Conservation (phyloP, 2,797 vertebrate species). For the Oophaga sylvatica region DNA sequence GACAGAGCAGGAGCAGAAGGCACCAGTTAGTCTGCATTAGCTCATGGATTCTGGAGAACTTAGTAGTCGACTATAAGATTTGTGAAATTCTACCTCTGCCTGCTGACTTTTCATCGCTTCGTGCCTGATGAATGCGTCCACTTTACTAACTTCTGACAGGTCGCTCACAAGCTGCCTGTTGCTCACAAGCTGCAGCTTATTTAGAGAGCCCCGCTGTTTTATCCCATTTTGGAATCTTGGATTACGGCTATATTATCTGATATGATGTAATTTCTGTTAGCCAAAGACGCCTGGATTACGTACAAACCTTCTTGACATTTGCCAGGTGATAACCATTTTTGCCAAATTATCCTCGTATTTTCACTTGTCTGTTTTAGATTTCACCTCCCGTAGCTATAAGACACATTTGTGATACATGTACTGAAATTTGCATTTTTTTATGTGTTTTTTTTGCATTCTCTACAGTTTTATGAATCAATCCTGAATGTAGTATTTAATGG, state of each 20-base stretch:
- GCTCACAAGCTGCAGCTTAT: neutral
- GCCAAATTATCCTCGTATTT: conserved; percentile 44
- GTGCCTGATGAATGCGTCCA: conserved; percentile 60
- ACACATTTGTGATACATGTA: neutral
- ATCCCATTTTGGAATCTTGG: conserved; percentile 27
- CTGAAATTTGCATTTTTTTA: neutral
- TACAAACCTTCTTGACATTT: conserved; percentile 42
- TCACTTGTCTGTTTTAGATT: conserved; percentile 53
- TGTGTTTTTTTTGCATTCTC: neutral
- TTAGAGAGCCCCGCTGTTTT: conserved; percentile 36
- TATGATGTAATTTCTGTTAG: conserved; percentile 18
- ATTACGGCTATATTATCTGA: conserved; percentile 41
- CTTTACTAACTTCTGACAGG: conserved; percentile 57
- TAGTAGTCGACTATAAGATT: conserved; percentile 69
- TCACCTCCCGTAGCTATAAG: conserved; percentile 20
- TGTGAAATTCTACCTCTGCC: conserved; percentile 63
- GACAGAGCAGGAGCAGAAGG: conserved; percentile 74
- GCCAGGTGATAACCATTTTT: conserved; percentile 56
- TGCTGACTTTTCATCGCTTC: conserved; percentile 65
- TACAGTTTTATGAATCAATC: neutral
- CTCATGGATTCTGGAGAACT: conserved; percentile 72
- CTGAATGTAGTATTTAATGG: neutral
- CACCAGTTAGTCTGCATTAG: conserved; percentile 79
- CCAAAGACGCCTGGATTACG: conserved; percentile 39
- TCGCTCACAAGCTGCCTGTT: conserved; percentile 51